Conservation (phyloP, 2,888 invertebrate genomes). For the Myopa tessellatipennis region DNA sequence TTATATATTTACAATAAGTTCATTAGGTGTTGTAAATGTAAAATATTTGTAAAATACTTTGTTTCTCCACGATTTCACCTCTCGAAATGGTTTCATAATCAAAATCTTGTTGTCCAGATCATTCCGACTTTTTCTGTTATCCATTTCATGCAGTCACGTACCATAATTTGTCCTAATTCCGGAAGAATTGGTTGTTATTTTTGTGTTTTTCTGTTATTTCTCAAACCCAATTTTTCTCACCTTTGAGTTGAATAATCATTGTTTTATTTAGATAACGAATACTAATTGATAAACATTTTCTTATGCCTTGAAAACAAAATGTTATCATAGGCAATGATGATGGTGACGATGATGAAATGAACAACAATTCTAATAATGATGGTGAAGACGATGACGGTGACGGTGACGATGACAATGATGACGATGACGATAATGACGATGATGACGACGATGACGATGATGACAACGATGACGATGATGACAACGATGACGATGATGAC, state of each 20-base stretch:
- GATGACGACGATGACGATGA: slow-evolving; percentile 46
- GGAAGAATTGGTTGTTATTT: not conserved
- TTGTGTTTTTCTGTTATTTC: not conserved
- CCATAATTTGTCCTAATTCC: not conserved
- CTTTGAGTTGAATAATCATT: slow-evolving; percentile 47
- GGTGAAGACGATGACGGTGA: slow-evolving; percentile 63
- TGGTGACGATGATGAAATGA: slow-evolving; percentile 58
- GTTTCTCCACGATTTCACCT: no score
- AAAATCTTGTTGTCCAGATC: no score
- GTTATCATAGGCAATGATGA: slow-evolving; percentile 55
- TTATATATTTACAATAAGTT: no score
- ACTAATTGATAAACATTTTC: slow-evolving; percentile 43
- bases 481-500: slow-evolving; percentile 65
- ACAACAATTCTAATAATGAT: slow-evolving; percentile 66
- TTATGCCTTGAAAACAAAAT: slow-evolving; percentile 41
- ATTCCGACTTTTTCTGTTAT: no score
- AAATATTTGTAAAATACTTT: no score
- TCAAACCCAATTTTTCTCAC: slow-evolving; percentile 51
- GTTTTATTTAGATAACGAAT: slow-evolving; percentile 29
- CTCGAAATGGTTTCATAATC: no score
- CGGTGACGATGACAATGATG: slow-evolving; percentile 68
- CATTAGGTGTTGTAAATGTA: no score
- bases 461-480: slow-evolving; percentile 47
- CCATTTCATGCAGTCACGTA: no score
- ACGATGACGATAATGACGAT: slow-evolving; percentile 65